Percentiles rank a stretch among this genome's conserved stretches.
phyloP scores from a whole-genome alignment of 2,797 vertebrate species.

The Adrianichthys oophorus region DNA sequence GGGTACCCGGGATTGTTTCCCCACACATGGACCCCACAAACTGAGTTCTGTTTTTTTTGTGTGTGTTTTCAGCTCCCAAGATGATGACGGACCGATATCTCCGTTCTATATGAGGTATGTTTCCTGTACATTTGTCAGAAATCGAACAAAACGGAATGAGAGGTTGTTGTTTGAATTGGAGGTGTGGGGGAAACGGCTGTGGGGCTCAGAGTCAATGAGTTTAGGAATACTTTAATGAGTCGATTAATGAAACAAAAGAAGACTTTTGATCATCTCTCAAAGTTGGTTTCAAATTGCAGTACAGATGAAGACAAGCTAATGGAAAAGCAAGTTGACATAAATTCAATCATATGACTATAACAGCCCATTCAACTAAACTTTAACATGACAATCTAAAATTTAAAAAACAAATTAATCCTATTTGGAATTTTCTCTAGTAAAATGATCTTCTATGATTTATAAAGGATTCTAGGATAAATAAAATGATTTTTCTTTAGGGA shows the following conservation, averaged over 20 bases:
- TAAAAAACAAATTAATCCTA: too few relatives aligned
- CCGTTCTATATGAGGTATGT: slow-evolving; percentile 93
- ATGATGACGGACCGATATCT: slow-evolving; percentile 89
- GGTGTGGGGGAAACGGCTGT: slow-evolving; percentile 38
- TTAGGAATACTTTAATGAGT: slow-evolving; percentile 23
- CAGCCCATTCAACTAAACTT: too few relatives aligned
- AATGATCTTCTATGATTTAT: too few relatives aligned
- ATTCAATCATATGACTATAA: too few relatives aligned
- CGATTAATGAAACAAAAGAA: background rate
- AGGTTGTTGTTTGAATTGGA: slow-evolving; percentile 46
- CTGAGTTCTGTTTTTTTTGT: slow-evolving; percentile 52
- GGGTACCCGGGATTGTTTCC: slow-evolving; percentile 22
- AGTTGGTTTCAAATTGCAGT: too few relatives aligned
- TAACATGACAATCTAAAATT: too few relatives aligned
- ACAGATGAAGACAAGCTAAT: too few relatives aligned
- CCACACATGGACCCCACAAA: slow-evolving; percentile 13
- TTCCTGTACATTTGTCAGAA: slow-evolving; percentile 15
- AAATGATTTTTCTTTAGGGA: too few relatives aligned
- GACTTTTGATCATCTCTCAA: too few relatives aligned
- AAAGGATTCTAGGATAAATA: too few relatives aligned
- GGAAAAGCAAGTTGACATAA: too few relatives aligned
- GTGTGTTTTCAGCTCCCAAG: slow-evolving; percentile 80
- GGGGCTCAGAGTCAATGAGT: slow-evolving; percentile 47
- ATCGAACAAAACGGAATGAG: slow-evolving; percentile 7
- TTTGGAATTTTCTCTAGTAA: too few relatives aligned